phyloP scores from a whole-genome alignment of 2,888 invertebrate genomes.

The Slavum lentiscoides region DNA sequence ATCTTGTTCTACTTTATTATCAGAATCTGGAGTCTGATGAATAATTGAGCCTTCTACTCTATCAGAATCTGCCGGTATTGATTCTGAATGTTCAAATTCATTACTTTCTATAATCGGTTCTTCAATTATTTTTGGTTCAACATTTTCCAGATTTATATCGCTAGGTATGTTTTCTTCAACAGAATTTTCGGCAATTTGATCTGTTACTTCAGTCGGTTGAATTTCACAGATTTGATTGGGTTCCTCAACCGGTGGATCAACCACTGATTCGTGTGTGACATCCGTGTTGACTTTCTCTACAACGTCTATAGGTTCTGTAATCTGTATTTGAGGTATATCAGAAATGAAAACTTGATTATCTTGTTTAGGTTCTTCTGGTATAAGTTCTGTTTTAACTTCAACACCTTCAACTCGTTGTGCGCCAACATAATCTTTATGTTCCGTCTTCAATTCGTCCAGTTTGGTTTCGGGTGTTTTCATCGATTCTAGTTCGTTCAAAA shows the following conservation, averaged over 20 bases:
- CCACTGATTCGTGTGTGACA: background rate
- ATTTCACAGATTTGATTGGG: slow-evolving; percentile 8
- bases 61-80: slow-evolving; percentile 45
- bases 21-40: slow-evolving; percentile 50
- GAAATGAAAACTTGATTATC: slow-evolving; percentile 26
- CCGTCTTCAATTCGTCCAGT: slow-evolving; percentile 30
- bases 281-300: background rate
- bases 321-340: slow-evolving; percentile 24
- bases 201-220: slow-evolving; percentile 14
- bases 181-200: background rate
- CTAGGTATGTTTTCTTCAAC: slow-evolving; percentile 5
- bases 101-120: slow-evolving; percentile 18
- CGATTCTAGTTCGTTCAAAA: slow-evolving; percentile 40
- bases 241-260: background rate
- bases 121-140: slow-evolving; percentile 3
- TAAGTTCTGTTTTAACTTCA: background rate
- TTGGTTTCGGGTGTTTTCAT: slow-evolving; percentile 47
- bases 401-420: background rate
- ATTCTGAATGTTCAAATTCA: slow-evolving; percentile 9
- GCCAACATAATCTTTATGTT: background rate
- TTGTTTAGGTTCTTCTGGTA: slow-evolving; percentile 11
- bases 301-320: slow-evolving; percentile 5
- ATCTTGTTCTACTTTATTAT: slow-evolving; percentile 28
- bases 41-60: slow-evolving; percentile 55
- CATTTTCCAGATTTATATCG: slow-evolving; percentile 15